These are phyloP conservation scores for Aurelia coerulea DNA, from an alignment of 30 jellyfish, hydroid and myxozoan species.

Conservation along the genomic window DNA sequence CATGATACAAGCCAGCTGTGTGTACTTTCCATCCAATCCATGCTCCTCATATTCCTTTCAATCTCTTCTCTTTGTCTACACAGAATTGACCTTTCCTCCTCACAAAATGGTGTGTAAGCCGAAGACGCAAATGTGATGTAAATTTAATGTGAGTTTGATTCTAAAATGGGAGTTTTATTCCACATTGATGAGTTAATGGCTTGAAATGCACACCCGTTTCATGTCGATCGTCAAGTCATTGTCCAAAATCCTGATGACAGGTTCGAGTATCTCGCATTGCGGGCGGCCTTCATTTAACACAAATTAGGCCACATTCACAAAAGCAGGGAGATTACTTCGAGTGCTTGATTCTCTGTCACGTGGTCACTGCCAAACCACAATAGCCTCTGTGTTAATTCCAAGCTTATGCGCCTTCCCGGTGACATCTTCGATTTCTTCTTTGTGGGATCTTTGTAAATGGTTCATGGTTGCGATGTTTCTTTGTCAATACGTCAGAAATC, in stretches of 20 bases:
- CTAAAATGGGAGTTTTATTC: background rate
- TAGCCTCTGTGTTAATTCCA: conserved; percentile 42
- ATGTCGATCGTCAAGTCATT: conserved; percentile 65
- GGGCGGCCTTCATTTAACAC: conserved; percentile 60
- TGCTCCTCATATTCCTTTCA: no score
- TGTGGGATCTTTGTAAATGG: no score
- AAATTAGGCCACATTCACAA: conserved; percentile 25
- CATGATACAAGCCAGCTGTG: no score
- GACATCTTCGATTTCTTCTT: background rate
- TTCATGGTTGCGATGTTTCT: no score
- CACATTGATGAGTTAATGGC: conserved; percentile 33
- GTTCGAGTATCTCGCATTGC: conserved; percentile 68
- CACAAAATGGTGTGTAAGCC: no score
- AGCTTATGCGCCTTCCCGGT: conserved; percentile 42
- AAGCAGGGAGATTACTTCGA: conserved; percentile 36
- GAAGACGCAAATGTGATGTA: no score
- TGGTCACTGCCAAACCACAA: conserved; percentile 45
- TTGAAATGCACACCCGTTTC: conserved; percentile 64
- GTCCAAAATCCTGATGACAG: conserved; percentile 52
- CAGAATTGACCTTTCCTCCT: no score
- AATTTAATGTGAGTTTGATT: background rate
- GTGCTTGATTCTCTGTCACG: conserved; percentile 47
- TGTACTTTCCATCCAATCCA: no score
- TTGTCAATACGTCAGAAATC: no score
- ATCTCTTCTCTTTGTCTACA: no score